These are phyloP conservation scores for Tetheella fluctuosa DNA, from an alignment of 2,888 invertebrate genomes.

Conservation along the genomic window DNA sequence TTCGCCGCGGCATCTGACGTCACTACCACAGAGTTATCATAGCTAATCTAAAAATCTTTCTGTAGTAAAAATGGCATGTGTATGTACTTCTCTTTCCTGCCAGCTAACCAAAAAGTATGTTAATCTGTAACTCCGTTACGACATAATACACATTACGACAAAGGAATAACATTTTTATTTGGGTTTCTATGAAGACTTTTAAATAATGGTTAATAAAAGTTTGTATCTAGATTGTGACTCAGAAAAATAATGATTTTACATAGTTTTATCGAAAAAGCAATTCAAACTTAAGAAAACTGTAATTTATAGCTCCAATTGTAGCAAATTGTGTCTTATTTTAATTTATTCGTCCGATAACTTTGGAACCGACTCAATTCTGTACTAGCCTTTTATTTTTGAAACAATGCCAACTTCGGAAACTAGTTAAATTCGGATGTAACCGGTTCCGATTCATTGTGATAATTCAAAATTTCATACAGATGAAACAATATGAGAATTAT, in stretches of 20 bases:
- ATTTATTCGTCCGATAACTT: constrained; percentile 36
- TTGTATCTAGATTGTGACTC: too few species aligned
- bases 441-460: constrained; percentile 44
- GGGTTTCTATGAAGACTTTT: too few species aligned
- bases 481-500: constrained; percentile 34
- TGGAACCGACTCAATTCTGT: constrained; percentile 35
- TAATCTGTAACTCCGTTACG: too few species aligned
- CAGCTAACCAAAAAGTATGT: too few species aligned
- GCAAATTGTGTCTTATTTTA: constrained; percentile 15
- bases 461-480: constrained; percentile 37
- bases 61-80: too few species aligned
- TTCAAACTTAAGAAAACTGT: neutral
- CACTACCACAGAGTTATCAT: too few species aligned
- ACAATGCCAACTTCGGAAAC: constrained; percentile 54
- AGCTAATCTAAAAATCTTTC: too few species aligned
- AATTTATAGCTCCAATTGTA: neutral
- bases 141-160: too few species aligned
- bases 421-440: constrained; percentile 55
- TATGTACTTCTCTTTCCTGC: too few species aligned
- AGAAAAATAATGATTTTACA: neutral
- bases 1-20: too few species aligned
- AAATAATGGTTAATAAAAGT: too few species aligned
- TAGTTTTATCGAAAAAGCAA: neutral
- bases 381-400: constrained; percentile 53
- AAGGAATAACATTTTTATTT: too few species aligned